phyloP scores from a whole-genome alignment of 2,113 vertebrate genomes.

The Spea multiplicata region DNA sequence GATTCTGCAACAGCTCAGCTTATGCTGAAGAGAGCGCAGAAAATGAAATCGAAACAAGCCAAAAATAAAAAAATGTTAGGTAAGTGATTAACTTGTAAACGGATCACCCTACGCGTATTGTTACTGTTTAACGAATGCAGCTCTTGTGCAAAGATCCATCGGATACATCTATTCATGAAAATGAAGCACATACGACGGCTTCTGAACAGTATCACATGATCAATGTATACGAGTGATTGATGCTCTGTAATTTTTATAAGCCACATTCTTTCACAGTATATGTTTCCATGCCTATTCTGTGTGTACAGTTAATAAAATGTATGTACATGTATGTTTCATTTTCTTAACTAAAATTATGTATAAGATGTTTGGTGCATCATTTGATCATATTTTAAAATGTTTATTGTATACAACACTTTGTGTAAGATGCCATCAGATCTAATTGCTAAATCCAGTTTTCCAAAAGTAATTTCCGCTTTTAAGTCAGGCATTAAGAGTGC shows the following conservation, averaged over 20 bases:
- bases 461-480: constrained; percentile 4
- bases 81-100: constrained; percentile 58
- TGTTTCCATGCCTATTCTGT: not conserved
- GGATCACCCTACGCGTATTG: not conserved
- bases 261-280: not conserved
- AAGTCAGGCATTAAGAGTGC: not conserved
- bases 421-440: too few species aligned
- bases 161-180: not conserved
- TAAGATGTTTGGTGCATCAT: too few species aligned
- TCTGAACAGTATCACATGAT: not conserved
- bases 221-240: not conserved
- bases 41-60: constrained; percentile 80
- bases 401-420: too few species aligned
- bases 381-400: too few species aligned
- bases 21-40: constrained; percentile 87
- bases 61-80: constrained; percentile 65
- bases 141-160: not conserved
- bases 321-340: too few species aligned
- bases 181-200: not conserved
- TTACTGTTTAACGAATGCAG: not conserved
- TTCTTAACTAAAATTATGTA: too few species aligned
- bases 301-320: too few species aligned
- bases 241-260: not conserved
- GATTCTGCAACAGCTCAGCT: constrained; percentile 79
- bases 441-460: not conserved